Evolutionary conservation across 2,113 vertebrate species (phyloP).

Genomic region (Pteronura brasiliensis): DNA sequence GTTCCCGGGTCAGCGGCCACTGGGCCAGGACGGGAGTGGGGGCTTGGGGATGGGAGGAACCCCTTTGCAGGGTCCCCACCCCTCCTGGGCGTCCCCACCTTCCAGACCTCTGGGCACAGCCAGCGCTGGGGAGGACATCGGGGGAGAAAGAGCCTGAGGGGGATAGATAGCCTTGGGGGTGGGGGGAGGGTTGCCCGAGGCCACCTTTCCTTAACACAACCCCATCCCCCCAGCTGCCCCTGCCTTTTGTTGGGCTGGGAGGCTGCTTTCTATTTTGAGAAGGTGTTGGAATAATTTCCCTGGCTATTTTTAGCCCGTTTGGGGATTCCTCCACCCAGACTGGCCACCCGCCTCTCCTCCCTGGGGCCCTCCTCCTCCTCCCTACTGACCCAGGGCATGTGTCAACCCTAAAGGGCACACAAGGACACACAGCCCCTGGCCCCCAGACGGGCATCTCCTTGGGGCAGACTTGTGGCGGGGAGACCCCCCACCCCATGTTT

Average conservation of each 20-base stretch:
- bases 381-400: neutral
- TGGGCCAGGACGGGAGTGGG: neutral
- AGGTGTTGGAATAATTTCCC: constrained; percentile 35
- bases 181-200: neutral
- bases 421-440: neutral
- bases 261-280: constrained; percentile 61
- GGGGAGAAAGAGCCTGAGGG: neutral
- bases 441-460: neutral
- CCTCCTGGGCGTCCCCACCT: neutral
- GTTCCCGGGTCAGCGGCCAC: constrained; percentile 41
- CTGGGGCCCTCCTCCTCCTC: neutral
- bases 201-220: neutral
- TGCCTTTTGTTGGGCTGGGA: neutral
- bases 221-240: neutral
- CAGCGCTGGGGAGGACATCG: no score
- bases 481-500: neutral
- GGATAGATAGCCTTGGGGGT: no score
- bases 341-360: neutral
- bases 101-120: neutral
- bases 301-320: constrained; percentile 61
- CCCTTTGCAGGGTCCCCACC: neutral
- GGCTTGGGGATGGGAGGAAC: neutral
- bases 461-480: neutral
- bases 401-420: neutral
- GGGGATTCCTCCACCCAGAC: constrained; percentile 66